Evolutionary conservation across 2,797 vertebrate species (phyloP).

Genomic region (Chromobotia macracanthus): DNA sequence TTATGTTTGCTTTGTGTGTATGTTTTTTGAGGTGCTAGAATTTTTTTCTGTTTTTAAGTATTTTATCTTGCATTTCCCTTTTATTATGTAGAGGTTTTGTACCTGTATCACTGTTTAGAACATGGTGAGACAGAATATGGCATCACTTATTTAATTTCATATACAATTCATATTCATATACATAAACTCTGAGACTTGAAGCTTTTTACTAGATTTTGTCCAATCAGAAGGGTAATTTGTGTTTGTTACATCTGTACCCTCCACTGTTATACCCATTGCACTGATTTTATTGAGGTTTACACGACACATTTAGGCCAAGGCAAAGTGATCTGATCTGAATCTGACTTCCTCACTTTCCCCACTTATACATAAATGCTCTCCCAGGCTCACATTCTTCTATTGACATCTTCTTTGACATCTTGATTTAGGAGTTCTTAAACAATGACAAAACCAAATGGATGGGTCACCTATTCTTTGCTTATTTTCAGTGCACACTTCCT

Average conservation of each 20-base stretch:
- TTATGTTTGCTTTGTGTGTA: slow-evolving; percentile 1
- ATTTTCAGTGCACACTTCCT: slow-evolving; percentile 23
- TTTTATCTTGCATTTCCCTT: slow-evolving; percentile 4
- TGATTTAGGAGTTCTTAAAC: slow-evolving; percentile 3
- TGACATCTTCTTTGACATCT: no score
- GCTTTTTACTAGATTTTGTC: slow-evolving; percentile 10
- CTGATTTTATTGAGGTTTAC: slow-evolving; percentile 75
- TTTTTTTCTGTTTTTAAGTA: slow-evolving; percentile 43
- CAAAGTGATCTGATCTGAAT: not conserved
- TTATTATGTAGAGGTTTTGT: slow-evolving; percentile 44
- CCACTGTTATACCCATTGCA: slow-evolving; percentile 69
- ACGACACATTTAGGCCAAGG: slow-evolving; percentile 50
- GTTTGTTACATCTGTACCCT: slow-evolving; percentile 41
- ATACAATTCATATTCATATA: no score
- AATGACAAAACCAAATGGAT: slow-evolving; percentile 16
- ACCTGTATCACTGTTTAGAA: slow-evolving; percentile 42
- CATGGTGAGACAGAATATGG: not conserved
- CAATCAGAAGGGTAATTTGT: not conserved
- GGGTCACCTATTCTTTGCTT: slow-evolving; percentile 46
- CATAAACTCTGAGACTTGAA: slow-evolving; percentile 20
- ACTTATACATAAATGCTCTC: not conserved
- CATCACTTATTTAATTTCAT: not conserved
- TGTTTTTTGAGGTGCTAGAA: slow-evolving; percentile 32
- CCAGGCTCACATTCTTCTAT: not conserved
- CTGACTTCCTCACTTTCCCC: not conserved